These are phyloP conservation scores for Palloptera scutellata DNA, from an alignment of 2,888 invertebrate species.

Conservation along the genomic window DNA sequence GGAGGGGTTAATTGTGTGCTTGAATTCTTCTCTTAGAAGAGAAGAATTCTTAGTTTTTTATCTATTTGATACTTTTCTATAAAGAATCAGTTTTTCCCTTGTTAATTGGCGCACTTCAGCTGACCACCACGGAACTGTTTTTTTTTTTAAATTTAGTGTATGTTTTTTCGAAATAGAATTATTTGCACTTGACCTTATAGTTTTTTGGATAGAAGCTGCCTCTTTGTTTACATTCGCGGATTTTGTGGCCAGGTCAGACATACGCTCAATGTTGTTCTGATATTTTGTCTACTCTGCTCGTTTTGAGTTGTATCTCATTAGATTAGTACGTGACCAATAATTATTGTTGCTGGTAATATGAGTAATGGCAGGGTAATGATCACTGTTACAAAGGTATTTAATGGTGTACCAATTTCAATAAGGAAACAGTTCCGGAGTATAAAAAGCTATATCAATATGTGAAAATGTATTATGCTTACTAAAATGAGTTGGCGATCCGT, in stretches of 20 bases:
- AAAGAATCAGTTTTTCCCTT: background rate
- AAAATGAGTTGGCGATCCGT: constrained; percentile 22
- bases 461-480: constrained; percentile 17
- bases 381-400: constrained; percentile 17
- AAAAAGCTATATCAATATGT: constrained; percentile 18
- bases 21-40: constrained; percentile 7
- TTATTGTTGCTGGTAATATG: background rate
- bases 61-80: background rate
- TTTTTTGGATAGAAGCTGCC: background rate
- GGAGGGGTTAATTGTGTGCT: background rate
- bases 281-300: background rate
- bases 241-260: background rate
- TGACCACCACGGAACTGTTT: constrained; percentile 7
- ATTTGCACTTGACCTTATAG: background rate
- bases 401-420: constrained; percentile 6
- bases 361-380: constrained; percentile 11
- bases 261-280: background rate
- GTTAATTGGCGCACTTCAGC: background rate
- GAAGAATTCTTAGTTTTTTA: background rate
- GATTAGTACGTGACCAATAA: background rate
- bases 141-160: background rate
- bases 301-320: background rate
- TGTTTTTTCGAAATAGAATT: background rate
- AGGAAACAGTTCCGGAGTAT: background rate
- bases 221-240: background rate